Evolutionary conservation across 2,113 vertebrate genomes (phyloP), one percentile per base, ranked within the genome.

Genomic region (Catharus fuscescens): DNA sequence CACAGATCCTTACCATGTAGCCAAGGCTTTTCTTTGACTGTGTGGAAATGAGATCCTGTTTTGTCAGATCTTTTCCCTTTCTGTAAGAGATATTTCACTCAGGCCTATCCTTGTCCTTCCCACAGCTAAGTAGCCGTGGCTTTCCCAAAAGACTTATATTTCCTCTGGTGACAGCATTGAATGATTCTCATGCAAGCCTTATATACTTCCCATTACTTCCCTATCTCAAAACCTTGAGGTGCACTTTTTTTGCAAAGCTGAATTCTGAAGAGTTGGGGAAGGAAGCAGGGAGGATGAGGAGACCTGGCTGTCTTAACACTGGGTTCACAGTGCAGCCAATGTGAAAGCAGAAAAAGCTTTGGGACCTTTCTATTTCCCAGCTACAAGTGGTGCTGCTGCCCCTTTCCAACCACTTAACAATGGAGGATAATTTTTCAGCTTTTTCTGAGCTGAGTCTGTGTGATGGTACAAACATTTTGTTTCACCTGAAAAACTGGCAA

Each of bases 71-170:
- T 7, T 50, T n/a, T 23, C 2, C 5, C 6, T 52, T 44, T 76
- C 28, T 34, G 4, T 0, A 0, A 0, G 26, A 73, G 26, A n/a
- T 50, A 29, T 7, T 47, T 34, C 72, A 67, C 9, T 64, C 18
- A 76, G 14, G 36, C 14, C 24, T 18, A 15, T 7, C 18, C 8
- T 82, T 71, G 18, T 6, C 73, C 10, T 67, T 77, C 6, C 21
- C 5, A 26, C 4, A 42, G 26, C 6, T 14, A 60, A 54, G 14
- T 10, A 67, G 12, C 5, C 57, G 4, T 21, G 11, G 1, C 6
- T 81, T 80, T 83, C 29, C 34, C 15, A 67, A 36, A 86, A 70
- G 21, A 10, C 13, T 18, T 42, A 4, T 8, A 2, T 42, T 93
- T 93, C 8, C 12, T 62, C 21, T 61, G 17, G 12, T 52, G 36